Conservation (phyloP, 1,140 invertebrate species). For the Leucophenga varia region DNA sequence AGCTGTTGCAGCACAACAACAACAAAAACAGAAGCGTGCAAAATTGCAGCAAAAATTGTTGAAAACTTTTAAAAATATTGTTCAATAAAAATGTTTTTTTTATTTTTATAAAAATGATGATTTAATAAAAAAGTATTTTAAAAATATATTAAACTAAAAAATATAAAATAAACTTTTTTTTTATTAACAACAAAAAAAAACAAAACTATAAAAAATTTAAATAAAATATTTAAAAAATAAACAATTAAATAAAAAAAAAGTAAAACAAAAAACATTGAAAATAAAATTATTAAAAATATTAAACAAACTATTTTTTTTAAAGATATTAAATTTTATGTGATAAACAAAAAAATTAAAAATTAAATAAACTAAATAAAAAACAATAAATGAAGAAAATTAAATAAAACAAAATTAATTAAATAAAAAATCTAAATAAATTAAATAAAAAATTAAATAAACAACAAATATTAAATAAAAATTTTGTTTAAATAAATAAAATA, state of each 20-base stretch:
- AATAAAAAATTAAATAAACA: not conserved
- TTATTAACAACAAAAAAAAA: too few relatives aligned
- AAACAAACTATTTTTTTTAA: too few relatives aligned
- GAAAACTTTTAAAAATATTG: conserved; percentile 36
- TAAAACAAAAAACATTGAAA: too few relatives aligned
- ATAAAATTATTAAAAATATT: too few relatives aligned
- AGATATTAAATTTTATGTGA: too few relatives aligned
- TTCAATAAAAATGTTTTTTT: conserved; percentile 40
- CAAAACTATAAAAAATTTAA: too few relatives aligned
- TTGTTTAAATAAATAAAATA: conserved; percentile 16
- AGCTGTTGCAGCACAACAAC: conserved; percentile 15
- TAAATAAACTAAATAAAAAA: conserved; percentile 12
- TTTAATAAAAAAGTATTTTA: too few relatives aligned
- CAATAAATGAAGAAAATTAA: conserved; percentile 8
- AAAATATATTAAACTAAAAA: too few relatives aligned
- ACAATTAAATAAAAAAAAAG: conserved; percentile 40
- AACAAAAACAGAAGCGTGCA: conserved; percentile 15
- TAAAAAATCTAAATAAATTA: not conserved
- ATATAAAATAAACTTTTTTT: too few relatives aligned
- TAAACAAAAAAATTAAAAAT: conserved; percentile 1
- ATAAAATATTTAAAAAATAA: too few relatives aligned
- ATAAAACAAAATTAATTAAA: conserved; percentile 8
- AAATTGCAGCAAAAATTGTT: conserved; percentile 29
- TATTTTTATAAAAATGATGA: too few relatives aligned
- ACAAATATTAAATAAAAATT: conserved; percentile 3